A percentile compares a stretch with the other conserved stretches of the same genome.
phyloP scores from a whole-genome alignment of 2,797 vertebrate species.

The Enteromius paludinosus region DNA sequence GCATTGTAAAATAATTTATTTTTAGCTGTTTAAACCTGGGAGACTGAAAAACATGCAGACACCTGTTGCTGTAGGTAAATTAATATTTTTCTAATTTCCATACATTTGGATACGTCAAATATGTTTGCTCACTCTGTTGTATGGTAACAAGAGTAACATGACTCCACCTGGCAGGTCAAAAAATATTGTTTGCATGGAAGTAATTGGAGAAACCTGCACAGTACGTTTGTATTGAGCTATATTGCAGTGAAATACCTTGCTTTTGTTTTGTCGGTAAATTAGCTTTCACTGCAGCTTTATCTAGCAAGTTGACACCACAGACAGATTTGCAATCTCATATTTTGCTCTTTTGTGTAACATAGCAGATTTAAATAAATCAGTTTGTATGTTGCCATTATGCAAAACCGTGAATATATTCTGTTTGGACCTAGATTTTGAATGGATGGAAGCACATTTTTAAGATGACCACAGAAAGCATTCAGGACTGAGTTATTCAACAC shows the following conservation, averaged over 20 bases:
- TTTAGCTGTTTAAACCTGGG: not conserved
- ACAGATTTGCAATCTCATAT: not conserved
- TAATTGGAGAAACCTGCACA: not conserved
- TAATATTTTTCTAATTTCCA: not conserved
- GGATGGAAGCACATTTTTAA: not conserved
- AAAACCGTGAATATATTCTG: not conserved
- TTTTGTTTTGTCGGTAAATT: not conserved
- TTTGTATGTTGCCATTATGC: not conserved
- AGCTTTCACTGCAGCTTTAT: not conserved
- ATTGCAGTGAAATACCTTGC: not conserved
- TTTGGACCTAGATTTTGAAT: not conserved
- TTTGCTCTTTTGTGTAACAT: not conserved
- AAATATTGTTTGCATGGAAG: not conserved
- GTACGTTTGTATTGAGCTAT: not conserved
- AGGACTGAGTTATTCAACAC: not conserved
- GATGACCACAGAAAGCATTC: not conserved
- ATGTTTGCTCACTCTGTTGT: slow-evolving; percentile 10
- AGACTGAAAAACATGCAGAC: not conserved
- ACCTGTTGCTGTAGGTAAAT: not conserved
- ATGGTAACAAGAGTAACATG: slow-evolving; percentile 6
- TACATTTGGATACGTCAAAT: slow-evolving; percentile 33
- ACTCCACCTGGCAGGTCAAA: not conserved
- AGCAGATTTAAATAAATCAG: not conserved
- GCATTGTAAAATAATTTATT: not conserved
- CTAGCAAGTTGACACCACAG: not conserved